phyloP scores from a whole-genome alignment of 2,797 vertebrate genomes.

The Cyclura pinguis region DNA sequence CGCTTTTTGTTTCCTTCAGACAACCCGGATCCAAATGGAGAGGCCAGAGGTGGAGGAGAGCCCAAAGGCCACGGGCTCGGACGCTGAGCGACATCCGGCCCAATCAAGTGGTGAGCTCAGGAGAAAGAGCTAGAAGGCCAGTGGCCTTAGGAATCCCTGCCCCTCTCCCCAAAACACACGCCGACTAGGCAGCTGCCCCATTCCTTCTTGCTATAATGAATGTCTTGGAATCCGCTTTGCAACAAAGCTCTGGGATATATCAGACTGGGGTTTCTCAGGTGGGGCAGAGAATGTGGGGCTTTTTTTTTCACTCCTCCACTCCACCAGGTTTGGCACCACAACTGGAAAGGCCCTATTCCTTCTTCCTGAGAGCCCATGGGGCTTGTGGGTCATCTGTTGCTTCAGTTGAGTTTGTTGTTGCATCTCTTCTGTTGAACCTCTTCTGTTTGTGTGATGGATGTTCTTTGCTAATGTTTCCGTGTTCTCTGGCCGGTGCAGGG shows the following conservation, averaged over 20 bases:
- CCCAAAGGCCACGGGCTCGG: rapidly evolving
- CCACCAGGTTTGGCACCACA: neutral
- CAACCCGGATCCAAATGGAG: neutral
- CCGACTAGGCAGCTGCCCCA: neutral
- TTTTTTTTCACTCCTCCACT: neutral
- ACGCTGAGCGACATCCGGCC: rapidly evolving
- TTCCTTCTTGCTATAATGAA: neutral
- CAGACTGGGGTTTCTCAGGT: too few species aligned
- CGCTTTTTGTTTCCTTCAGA: neutral
- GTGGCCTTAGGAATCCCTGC: neutral
- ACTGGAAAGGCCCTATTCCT: too few species aligned
- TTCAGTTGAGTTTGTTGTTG: too few species aligned
- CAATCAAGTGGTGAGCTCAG: neutral
- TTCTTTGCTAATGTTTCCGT: neutral
- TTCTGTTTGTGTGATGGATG: neutral
- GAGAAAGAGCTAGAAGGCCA: too few species aligned
- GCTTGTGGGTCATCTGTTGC: too few species aligned
- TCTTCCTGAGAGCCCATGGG: neutral
- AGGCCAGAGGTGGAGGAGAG: neutral
- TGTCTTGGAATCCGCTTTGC: too few species aligned
- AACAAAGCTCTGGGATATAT: too few species aligned
- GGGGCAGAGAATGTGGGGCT: rapidly evolving
- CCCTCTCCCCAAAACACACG: neutral
- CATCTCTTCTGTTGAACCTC: neutral
- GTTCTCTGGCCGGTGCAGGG: too few species aligned